Evolutionary conservation across 2,888 invertebrate species (phyloP).

Genomic region (Listrodromus nycthemerus): DNA sequence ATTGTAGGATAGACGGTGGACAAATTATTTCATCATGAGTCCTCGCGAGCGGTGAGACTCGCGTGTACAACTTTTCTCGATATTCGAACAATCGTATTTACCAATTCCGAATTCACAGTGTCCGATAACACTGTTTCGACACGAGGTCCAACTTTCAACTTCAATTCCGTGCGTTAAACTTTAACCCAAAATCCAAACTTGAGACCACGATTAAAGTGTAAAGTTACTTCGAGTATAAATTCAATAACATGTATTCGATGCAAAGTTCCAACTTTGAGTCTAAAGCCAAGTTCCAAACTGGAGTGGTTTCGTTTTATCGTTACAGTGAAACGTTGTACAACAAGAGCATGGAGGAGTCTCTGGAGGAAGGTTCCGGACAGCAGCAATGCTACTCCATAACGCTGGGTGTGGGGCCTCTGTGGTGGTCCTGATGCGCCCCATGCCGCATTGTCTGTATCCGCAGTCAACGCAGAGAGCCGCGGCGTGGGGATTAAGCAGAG

Average conservation of each 20-base stretch:
- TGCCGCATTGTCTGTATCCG: conserved; percentile 89
- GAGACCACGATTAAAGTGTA: no score
- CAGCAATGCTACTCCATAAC: conserved; percentile 87
- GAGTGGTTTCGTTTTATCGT: background rate
- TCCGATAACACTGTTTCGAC: no score
- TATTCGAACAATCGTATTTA: background rate
- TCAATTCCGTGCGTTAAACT: no score
- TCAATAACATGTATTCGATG: no score
- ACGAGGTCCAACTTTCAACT: no score
- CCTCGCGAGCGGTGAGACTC: conserved; percentile 49
- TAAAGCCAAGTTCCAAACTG: no score
- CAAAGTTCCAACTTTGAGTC: no score
- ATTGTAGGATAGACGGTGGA: background rate
- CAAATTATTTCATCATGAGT: conserved; percentile 23
- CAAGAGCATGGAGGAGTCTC: conserved; percentile 80
- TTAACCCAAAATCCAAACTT: no score
- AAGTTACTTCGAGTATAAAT: no score
- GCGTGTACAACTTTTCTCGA: background rate
- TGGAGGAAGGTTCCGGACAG: conserved; percentile 80
- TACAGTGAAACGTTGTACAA: conserved; percentile 80
- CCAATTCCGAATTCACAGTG: no score
- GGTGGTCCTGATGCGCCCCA: conserved; percentile 99
- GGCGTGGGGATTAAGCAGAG: conserved; percentile 89
- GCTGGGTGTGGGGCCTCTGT: conserved; percentile 99
- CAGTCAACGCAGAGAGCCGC: conserved; percentile 89